phyloP scores from a whole-genome alignment of 1,140 invertebrate genomes.

The Aphelinus certus region DNA sequence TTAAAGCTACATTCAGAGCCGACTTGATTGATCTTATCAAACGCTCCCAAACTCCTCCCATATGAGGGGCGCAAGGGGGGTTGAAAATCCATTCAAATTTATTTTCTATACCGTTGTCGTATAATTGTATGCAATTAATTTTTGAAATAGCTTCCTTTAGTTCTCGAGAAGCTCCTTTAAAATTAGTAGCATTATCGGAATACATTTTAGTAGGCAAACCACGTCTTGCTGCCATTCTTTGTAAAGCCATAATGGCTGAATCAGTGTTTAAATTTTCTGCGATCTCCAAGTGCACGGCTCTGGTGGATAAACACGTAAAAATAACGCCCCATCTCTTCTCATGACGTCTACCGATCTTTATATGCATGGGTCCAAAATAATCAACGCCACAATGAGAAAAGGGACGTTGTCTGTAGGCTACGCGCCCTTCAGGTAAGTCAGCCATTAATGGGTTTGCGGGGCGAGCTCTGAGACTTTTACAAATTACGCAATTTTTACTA shows the following conservation, averaged over 20 bases:
- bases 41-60: too few species aligned
- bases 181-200: constrained; percentile 52
- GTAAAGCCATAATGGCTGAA: constrained; percentile 44
- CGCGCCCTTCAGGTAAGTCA: not conserved
- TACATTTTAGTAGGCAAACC: constrained; percentile 32
- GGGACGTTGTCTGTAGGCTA: constrained; percentile 36
- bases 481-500: not conserved
- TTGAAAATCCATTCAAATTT: too few species aligned
- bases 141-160: not conserved
- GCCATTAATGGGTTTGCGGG: constrained; percentile 9
- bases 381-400: constrained; percentile 51
- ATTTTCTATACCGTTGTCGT: too few species aligned
- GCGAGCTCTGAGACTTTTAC: not conserved
- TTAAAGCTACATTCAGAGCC: too few species aligned
- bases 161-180: constrained; percentile 8
- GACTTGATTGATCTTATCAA: too few species aligned
- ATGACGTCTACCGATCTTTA: constrained; percentile 41
- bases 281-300: constrained; percentile 48
- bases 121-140: not conserved
- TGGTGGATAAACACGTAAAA: constrained; percentile 44
- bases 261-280: constrained; percentile 39
- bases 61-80: too few species aligned
- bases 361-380: constrained; percentile 49
- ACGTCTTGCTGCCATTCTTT: constrained; percentile 44
- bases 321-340: constrained; percentile 55